phyloP scores from a whole-genome alignment of 2,113 vertebrate species.

The Spea multiplicata region DNA sequence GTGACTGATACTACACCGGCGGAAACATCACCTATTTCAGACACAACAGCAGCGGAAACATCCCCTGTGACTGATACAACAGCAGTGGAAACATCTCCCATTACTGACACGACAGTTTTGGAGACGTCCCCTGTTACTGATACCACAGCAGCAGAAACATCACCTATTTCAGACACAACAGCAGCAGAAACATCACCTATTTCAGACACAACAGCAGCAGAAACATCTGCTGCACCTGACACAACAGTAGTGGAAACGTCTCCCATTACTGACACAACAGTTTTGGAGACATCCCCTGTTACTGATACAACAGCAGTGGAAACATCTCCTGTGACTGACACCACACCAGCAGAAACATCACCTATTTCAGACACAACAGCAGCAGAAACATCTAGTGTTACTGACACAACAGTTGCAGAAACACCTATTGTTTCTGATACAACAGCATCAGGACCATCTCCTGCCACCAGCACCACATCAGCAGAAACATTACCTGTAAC shows the following conservation, averaged over 20 bases:
- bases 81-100: too few species aligned
- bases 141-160: not conserved
- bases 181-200: not conserved
- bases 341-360: not conserved
- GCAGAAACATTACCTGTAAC: not conserved
- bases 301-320: not conserved
- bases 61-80: too few species aligned
- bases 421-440: fast-evolving
- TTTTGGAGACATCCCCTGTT: not conserved
- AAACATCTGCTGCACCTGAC: not conserved
- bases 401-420: not conserved
- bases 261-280: not conserved
- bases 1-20: too few species aligned
- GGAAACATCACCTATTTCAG: too few species aligned
- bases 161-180: not conserved
- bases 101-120: too few species aligned
- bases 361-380: too few species aligned
- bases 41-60: too few species aligned
- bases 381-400: too few species aligned
- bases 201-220: not conserved
- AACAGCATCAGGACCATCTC: not conserved
- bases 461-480: not conserved
- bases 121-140: too few species aligned
- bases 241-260: not conserved
- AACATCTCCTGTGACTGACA: not conserved